phyloP scores from a whole-genome alignment of 1,140 invertebrate species.

The Spodoptera litura region DNA sequence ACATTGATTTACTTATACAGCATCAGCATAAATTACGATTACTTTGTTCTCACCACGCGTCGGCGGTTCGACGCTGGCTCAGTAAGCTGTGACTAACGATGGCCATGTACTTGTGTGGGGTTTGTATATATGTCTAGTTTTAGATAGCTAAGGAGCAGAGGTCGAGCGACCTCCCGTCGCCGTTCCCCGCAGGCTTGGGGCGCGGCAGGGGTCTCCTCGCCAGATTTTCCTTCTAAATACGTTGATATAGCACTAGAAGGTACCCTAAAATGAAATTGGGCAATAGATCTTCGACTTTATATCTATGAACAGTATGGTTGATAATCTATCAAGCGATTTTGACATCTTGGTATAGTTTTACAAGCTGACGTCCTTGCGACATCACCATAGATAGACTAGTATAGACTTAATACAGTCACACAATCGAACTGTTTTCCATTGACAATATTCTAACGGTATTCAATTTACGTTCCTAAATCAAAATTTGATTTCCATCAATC shows the following conservation, averaged over 20 bases:
- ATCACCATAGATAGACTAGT: constrained; percentile 6
- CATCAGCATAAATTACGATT: background rate
- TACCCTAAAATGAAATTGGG: too few species aligned
- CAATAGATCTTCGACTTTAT: too few species aligned
- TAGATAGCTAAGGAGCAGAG: constrained; percentile 48
- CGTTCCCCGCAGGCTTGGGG: constrained; percentile 60
- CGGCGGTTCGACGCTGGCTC: constrained; percentile 3
- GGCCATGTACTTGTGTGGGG: background rate
- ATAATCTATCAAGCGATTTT: too few species aligned
- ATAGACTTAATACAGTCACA: background rate
- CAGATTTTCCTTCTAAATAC: constrained; percentile 52
- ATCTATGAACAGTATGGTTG: too few species aligned
- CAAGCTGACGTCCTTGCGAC: constrained; percentile 25
- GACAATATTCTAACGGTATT: constrained; percentile 30
- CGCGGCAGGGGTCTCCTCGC: constrained; percentile 63
- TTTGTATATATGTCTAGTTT: constrained; percentile 17
- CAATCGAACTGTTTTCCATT: constrained; percentile 18
- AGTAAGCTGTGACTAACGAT: constrained; percentile 26
- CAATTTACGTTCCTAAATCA: constrained; percentile 44
- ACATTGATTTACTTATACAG: constrained; percentile 11
- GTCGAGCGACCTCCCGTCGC: constrained; percentile 63
- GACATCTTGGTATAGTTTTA: constrained; percentile 13
- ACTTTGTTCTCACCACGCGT: constrained; percentile 5
- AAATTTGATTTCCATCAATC: constrained; percentile 40
- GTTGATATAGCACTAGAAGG: background rate